Percentiles rank a stretch among this genome's conserved stretches.
Conservation (phyloP, 2,888 invertebrate species). For the Dioctria linearis region DNA sequence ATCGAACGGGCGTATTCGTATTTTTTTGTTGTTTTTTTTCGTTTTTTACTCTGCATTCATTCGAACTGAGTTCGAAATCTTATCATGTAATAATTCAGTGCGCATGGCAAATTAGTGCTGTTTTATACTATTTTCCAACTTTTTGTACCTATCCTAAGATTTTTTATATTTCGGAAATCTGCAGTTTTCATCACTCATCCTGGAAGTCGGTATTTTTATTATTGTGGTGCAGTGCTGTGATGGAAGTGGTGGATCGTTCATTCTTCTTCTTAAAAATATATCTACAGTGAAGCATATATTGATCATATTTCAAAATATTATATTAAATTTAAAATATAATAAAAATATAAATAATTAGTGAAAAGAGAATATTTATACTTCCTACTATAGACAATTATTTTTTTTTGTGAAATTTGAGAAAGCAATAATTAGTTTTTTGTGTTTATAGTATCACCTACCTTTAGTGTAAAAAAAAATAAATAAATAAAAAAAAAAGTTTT, state of each 20-base stretch:
- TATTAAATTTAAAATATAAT: no score
- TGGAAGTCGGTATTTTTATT: conserved; percentile 2
- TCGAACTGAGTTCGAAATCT: no score
- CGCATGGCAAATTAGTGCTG: conserved; percentile 29
- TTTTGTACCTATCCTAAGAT: neutral
- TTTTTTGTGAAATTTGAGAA: neutral
- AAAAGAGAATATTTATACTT: neutral
- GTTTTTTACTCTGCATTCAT: no score
- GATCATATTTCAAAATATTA: no score
- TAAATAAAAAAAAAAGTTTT: neutral
- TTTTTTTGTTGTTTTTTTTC: no score
- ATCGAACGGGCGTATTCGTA: no score
- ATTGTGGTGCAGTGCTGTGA: neutral
- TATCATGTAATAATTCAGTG: conserved; percentile 4
- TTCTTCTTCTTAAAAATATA: neutral
- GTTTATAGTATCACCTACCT: neutral
- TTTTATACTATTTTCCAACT: neutral
- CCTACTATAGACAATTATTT: neutral
- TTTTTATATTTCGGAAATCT: conserved; percentile 1
- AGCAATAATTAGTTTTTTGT: neutral
- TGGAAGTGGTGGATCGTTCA: neutral
- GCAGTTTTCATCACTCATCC: neutral
- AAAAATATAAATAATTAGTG: no score
- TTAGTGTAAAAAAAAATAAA: neutral
- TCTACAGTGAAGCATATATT: no score